These are phyloP conservation scores for Clarias laeviceps DNA, from an alignment of 2,797 vertebrate species.

Conservation along the genomic window DNA sequence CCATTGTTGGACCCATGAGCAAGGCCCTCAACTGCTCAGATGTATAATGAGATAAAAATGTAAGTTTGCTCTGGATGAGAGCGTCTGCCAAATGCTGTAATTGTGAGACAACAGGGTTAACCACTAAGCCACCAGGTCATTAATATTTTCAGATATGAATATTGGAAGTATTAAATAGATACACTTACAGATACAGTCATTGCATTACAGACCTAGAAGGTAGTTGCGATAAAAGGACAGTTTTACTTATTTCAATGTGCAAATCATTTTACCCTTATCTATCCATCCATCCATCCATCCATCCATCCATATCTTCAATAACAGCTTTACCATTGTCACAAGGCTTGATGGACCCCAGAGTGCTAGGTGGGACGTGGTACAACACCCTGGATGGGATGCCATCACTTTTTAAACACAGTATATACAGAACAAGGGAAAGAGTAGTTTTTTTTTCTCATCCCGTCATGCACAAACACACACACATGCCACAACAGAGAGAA, in stretches of 20 bases:
- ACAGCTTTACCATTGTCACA: neutral
- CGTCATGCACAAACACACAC: slow-evolving; percentile 20
- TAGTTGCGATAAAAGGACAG: neutral
- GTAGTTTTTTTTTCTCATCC: slow-evolving; percentile 47
- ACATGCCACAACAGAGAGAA: slow-evolving; percentile 47
- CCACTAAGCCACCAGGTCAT: too few species aligned
- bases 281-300: neutral
- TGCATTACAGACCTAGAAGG: neutral
- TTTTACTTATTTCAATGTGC: neutral
- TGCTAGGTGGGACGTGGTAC: neutral
- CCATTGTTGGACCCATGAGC: too few species aligned
- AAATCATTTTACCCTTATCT: too few species aligned
- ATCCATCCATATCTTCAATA: neutral
- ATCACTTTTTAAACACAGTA: neutral
- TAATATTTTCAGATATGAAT: neutral
- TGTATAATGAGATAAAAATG: too few species aligned
- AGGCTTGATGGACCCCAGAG: neutral
- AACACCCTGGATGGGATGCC: neutral
- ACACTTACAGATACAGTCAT: neutral
- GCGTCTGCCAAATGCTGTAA: too few species aligned
- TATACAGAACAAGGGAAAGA: slow-evolving; percentile 55
- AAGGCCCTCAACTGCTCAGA: too few species aligned
- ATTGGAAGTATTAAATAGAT: neutral
- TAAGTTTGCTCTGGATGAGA: too few species aligned
- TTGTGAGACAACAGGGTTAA: too few species aligned